Evolutionary conservation across 2,797 vertebrate species (phyloP).

Genomic region (Phyllotis vaccarum): DNA sequence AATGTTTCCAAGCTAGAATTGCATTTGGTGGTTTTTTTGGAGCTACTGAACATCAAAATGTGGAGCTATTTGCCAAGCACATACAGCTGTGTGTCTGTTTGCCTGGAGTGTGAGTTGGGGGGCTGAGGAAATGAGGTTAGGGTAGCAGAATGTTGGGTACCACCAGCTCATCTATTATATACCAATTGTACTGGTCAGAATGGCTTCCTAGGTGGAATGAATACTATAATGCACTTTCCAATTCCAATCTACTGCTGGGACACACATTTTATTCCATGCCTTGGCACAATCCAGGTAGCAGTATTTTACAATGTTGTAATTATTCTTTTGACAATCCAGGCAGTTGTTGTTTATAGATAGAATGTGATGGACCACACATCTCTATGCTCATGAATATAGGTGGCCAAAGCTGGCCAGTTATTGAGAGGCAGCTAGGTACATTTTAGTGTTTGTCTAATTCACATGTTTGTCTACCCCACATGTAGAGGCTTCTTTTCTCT

Average conservation of each 20-base stretch:
- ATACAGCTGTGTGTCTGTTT: conserved; percentile 50
- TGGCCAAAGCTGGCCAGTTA: neutral
- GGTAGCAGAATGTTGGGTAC: neutral
- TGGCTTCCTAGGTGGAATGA: neutral
- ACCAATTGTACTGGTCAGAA: neutral
- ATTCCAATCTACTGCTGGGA: neutral
- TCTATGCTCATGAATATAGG: neutral
- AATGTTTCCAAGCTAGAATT: conserved; percentile 59
- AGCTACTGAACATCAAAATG: conserved; percentile 64
- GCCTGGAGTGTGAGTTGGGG: neutral
- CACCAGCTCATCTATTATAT: neutral
- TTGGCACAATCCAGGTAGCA: conserved; percentile 14
- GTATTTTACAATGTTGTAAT: neutral
- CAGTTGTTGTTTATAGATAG: neutral
- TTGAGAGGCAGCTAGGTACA: neutral
- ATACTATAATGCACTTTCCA: neutral
- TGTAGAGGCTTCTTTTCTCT: neutral
- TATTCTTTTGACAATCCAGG: neutral
- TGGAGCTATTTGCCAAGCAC: conserved; percentile 27
- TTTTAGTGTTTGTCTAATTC: conserved; percentile 60
- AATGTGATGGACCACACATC: neutral
- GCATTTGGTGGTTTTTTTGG: conserved; percentile 45
- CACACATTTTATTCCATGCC: neutral
- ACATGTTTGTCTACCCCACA: neutral
- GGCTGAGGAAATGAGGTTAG: neutral